A percentile compares a stretch with the other conserved stretches of the same genome.
These are phyloP conservation scores for Arctocebus calabarensis DNA, from an alignment of 2,797 vertebrate genomes.

Conservation along the genomic window DNA sequence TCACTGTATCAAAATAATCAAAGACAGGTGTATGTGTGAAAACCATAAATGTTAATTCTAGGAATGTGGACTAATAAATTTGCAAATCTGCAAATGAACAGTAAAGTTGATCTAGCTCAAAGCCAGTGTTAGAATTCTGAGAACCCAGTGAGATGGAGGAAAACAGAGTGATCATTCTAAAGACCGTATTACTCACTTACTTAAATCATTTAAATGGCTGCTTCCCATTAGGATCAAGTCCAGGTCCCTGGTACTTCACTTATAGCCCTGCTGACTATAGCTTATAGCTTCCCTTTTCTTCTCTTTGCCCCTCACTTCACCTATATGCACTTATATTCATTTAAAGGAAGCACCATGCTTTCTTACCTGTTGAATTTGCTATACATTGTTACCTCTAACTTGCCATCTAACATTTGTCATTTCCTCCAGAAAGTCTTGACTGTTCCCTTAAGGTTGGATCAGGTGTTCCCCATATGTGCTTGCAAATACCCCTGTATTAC, in stretches of 20 bases:
- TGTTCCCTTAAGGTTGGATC: constrained; percentile 13
- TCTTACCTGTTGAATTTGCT: background rate
- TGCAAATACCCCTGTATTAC: background rate
- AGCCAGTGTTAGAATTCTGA: constrained; percentile 62
- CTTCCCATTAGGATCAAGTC: background rate
- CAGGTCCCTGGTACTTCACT: background rate
- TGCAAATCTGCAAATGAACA: constrained; percentile 59
- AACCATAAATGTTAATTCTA: constrained; percentile 55
- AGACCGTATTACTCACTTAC: background rate
- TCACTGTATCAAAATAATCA: constrained; percentile 40
- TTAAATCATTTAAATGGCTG: background rate
- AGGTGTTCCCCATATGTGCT: background rate
- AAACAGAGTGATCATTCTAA: background rate
- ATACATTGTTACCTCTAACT: background rate
- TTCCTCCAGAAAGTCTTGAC: background rate
- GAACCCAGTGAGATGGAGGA: background rate
- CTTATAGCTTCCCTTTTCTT: background rate
- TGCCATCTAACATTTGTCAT: background rate
- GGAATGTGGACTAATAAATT: constrained; percentile 53
- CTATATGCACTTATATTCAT: background rate
- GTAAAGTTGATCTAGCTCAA: constrained; percentile 57
- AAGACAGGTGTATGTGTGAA: constrained; percentile 20
- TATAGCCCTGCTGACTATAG: background rate
- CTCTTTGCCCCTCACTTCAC: background rate
- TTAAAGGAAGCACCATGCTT: background rate